Evolutionary conservation across 2,113 vertebrate genomes (phyloP), one percentile per base, ranked within the genome.

Genomic region (Paracanthobrama guichenoti): DNA sequence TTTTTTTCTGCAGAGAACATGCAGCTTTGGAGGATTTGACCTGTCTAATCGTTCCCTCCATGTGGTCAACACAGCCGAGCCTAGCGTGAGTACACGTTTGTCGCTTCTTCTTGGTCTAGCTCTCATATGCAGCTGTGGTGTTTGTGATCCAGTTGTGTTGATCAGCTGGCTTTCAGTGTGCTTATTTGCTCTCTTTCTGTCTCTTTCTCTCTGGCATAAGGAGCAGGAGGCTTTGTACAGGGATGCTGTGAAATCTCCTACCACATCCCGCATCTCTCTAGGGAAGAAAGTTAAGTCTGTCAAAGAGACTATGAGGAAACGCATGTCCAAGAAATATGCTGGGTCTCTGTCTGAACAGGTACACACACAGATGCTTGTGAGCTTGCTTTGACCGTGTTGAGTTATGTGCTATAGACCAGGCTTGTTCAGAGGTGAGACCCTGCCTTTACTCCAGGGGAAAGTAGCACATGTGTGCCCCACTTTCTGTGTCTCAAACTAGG

Each of bases 221-320:
- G 97, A 98, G 62, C 95, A 96, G 84, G 97, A 98, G 86, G 95
- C 97, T 53, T 92, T 97, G 81, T 97, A 99, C 93, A 96, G 97
- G 88, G 97, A 98, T 81, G 95, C 96, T 82, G 95, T 97, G 87
- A 98, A 99, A 87, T 99, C 98, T 13, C 98, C 98, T 28, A 95
- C 95, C 20, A 96, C 96, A 1, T 97, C 97, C 31, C 95, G 98
- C 74, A 98, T 98, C 90, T 99, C 97, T 57, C 94, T 99, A 81
- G 97, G 98, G 75, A 99, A 98, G 94, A 99, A 99, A 91, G 98
- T 99, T 90, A 99, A 97, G 89, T 99, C 97, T 0, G 98, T 99
- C 69, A 99, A 99, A 90, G 97, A 99, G 93, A 99, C 98, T 0
- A 98, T 99, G 97, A 97, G 96, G 94, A 99, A 98, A 88, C 96